These are phyloP conservation scores for Excalfactoria chinensis DNA, from an alignment of 2,113 vertebrate genomes.

Conservation along the genomic window DNA sequence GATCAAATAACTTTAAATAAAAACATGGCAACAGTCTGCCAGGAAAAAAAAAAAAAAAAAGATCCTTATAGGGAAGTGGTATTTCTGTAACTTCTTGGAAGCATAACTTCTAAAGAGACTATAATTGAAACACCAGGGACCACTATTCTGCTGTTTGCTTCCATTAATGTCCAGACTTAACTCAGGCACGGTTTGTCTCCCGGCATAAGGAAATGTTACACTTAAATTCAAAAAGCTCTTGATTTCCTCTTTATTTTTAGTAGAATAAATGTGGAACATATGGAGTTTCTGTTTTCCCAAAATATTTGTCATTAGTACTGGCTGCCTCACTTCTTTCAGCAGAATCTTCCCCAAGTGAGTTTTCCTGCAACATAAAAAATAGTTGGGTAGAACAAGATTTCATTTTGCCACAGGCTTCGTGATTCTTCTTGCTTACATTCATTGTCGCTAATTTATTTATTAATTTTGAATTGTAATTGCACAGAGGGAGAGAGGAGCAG, in stretches of 20 bases:
- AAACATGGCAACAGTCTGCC: not conserved
- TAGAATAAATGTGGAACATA: not conserved
- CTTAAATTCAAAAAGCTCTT: not conserved
- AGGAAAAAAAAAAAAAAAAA: not conserved
- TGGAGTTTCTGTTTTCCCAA: conserved; percentile 31
- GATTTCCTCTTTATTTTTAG: conserved; percentile 20
- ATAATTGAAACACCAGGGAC: conserved; percentile 49
- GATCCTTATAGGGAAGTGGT: not conserved
- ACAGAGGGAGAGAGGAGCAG: conserved; percentile 5
- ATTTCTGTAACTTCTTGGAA: conserved; percentile 30
- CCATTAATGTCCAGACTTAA: conserved; percentile 49
- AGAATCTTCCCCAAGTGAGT: conserved; percentile 35
- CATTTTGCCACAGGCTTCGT: not conserved
- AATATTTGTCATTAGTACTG: conserved; percentile 43
- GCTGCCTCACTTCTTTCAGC: conserved; percentile 23
- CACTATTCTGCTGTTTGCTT: conserved; percentile 21
- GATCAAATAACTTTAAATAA: conserved; percentile 17
- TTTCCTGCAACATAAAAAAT: not conserved
- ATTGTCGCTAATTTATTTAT: conserved; percentile 7
- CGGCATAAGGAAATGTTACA: not conserved
- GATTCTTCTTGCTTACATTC: conserved; percentile 1
- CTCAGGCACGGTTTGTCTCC: conserved; percentile 31
- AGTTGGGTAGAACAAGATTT: not conserved
- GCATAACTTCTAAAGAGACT: conserved; percentile 12
- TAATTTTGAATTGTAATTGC: conserved; percentile 8